Evolutionary conservation across 1,140 invertebrate species (phyloP).

Genomic region (Saccostrea cuccullata): DNA sequence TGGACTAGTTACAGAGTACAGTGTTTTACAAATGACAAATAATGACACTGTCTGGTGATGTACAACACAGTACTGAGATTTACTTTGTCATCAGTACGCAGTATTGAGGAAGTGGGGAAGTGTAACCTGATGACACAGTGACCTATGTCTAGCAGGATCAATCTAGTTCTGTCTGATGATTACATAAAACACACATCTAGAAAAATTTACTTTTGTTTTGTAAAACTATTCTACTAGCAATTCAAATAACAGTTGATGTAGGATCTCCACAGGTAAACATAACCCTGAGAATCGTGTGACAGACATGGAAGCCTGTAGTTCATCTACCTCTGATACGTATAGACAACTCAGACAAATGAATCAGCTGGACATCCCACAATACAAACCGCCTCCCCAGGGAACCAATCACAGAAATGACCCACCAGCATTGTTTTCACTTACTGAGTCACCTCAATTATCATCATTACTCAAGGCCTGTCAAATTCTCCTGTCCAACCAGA

Average conservation of each 20-base stretch:
- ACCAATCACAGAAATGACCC: conserved; percentile 2
- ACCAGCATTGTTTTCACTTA: background rate
- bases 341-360: conserved; percentile 1
- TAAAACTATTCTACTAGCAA: no score
- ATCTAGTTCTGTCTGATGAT: background rate
- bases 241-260: no score
- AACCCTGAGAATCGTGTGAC: no score
- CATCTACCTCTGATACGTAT: background rate
- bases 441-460: conserved; percentile 18
- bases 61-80: no score
- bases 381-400: background rate
- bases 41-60: no score
- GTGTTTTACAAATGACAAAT: no score
- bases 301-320: no score
- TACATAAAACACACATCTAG: background rate
- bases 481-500: background rate
- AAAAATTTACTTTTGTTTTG: no score
- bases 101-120: background rate
- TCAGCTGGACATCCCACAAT: background rate
- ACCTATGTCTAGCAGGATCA: background rate
- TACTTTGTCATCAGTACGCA: no score
- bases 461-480: conserved; percentile 24
- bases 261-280: no score
- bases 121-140: background rate
- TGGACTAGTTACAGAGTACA: no score